Evolutionary conservation across 2,888 invertebrate genomes (phyloP).

Genomic region (Eupithecia dodoneata): DNA sequence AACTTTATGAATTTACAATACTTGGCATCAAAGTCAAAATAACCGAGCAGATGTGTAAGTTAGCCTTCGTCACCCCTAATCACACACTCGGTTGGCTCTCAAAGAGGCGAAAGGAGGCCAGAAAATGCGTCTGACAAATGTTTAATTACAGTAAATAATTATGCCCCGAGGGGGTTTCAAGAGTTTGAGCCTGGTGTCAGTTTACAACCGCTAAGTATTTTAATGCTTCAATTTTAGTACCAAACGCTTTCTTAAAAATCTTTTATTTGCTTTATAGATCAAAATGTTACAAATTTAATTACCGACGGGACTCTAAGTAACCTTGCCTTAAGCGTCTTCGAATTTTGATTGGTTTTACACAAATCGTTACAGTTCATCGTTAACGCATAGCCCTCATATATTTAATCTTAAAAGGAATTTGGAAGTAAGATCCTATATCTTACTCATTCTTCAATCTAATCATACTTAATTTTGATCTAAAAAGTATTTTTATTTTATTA

Average conservation of each 20-base stretch:
- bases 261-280: background rate
- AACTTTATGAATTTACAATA: background rate
- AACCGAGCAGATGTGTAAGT: slow-evolving; percentile 24
- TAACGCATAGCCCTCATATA: background rate
- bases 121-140: slow-evolving; percentile 59
- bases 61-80: slow-evolving; percentile 66
- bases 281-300: background rate
- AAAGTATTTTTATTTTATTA: no score
- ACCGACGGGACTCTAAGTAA: background rate
- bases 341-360: background rate
- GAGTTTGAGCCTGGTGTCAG: slow-evolving; percentile 17
- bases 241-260: background rate
- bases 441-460: no score
- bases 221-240: slow-evolving; percentile 4
- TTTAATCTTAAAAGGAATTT: no score
- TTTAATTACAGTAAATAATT: slow-evolving; percentile 72
- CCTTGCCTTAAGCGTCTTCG: background rate
- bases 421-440: no score
- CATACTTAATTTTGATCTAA: no score
- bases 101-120: slow-evolving; percentile 57
- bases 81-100: slow-evolving; percentile 71
- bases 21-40: slow-evolving; percentile 13
- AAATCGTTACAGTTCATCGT: background rate
- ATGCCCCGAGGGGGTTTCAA: slow-evolving; percentile 47
- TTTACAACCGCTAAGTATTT: slow-evolving; percentile 21